phyloP scores from a whole-genome alignment of 2,113 vertebrate genomes.

The Dasypus novemcinctus region DNA sequence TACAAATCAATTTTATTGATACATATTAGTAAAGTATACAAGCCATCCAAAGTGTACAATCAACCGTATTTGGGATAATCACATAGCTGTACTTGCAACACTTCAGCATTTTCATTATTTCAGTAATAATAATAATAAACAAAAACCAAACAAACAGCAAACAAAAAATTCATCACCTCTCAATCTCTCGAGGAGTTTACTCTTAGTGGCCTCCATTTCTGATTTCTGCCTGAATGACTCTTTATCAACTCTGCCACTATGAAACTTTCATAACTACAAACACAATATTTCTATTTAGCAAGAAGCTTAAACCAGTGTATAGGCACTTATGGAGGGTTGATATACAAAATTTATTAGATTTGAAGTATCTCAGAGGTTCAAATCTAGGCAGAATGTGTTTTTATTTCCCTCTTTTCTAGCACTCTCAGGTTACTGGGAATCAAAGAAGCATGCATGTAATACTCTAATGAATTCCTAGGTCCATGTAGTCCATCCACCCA shows the following conservation, averaged over 20 bases:
- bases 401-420: not conserved
- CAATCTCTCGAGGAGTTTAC: not conserved
- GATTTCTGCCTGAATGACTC: not conserved
- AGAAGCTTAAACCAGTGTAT: not conserved
- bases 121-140: too few species aligned
- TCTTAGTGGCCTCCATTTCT: not conserved
- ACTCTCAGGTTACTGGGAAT: not conserved
- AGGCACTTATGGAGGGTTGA: not conserved
- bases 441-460: not conserved
- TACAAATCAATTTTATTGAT: too few species aligned
- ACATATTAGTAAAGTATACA: too few species aligned
- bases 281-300: not conserved
- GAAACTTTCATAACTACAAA: not conserved
- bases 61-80: too few species aligned
- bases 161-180: too few species aligned
- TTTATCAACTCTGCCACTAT: not conserved
- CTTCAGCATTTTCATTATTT: too few species aligned
- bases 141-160: too few species aligned
- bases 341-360: not conserved
- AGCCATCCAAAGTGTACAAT: too few species aligned
- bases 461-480: not conserved
- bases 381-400: not conserved
- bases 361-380: not conserved
- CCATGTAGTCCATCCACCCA: rapidly evolving
- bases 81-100: too few species aligned